Evolutionary conservation across 2,113 vertebrate species (phyloP), one percentile per base, ranked within the genome.

Genomic region (Vombatus ursinus): DNA sequence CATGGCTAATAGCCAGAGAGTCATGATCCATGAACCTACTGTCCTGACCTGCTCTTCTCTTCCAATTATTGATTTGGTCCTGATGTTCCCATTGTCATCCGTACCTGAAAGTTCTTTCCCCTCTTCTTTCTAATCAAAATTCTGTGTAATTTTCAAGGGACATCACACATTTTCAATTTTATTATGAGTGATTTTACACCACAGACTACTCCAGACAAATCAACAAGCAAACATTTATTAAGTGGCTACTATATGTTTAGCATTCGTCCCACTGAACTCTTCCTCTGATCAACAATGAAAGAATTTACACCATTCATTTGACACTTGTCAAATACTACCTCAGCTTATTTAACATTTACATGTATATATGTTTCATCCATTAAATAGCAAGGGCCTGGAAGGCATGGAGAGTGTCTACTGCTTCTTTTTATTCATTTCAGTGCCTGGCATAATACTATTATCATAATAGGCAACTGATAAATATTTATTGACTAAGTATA

Each of bases 341-440:
- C 44, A 54, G n/a, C 90, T 47, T 49, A 92, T 8, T 84, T 91
- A 50, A 3, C 26, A 61, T 61, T 37, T 77, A 1, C 6, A 77
- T 77, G 25, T 44, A 22, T 77, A 77, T 77, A 19, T 44, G 14
- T 23, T 23, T 84, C 68, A 8, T 84, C n/a, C 19, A 44, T 84
- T 23, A 44, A 44, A 84, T 44, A 23, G n/a, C 4, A 44, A 44
- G 1, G 19, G 2, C 2, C 1, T 89, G 2, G n/a, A 92, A 93
- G 28, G 12, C 52, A 28, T 52, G 19, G 9, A 0, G 0, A 28
- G 31, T 52, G 0, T 11, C 37, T 52, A 9, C 3, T 16, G 47
- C 19, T 93, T 16, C 8, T 53, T 28, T 2, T 77, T 44, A 84
- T 84, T 84, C 2, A 84, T 84, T 19, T 84, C 16, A 84, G n/a